Evolutionary conservation across 2,888 invertebrate genomes (phyloP).

Genomic region (Diarsia brunnea): DNA sequence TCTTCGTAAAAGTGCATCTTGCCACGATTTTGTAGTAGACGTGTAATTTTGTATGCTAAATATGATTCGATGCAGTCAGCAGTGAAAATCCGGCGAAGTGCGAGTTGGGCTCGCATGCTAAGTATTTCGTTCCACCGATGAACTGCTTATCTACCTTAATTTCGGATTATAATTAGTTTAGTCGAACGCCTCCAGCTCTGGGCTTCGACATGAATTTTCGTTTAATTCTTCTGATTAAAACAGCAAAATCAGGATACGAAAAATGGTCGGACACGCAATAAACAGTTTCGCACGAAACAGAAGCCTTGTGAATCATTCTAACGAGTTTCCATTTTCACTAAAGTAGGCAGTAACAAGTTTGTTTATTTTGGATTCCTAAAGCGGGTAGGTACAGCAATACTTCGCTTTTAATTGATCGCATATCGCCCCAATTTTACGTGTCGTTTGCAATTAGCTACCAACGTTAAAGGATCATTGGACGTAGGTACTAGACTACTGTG

Average conservation of each 20-base stretch:
- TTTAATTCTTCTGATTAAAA: background rate
- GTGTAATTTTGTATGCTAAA: slow-evolving; percentile 28
- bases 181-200: background rate
- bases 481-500: background rate
- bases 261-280: too few species aligned
- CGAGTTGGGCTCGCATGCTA: background rate
- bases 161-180: background rate
- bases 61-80: slow-evolving; percentile 13
- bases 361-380: background rate
- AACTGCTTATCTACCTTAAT: background rate
- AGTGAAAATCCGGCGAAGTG: background rate
- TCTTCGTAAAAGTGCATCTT: slow-evolving; percentile 60
- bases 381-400: background rate
- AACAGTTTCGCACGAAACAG: background rate
- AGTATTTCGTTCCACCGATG: background rate
- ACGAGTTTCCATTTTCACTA: background rate
- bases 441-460: too few species aligned
- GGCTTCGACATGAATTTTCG: background rate
- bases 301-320: background rate
- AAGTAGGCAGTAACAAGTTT: background rate
- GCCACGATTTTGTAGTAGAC: slow-evolving; percentile 38
- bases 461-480: too few species aligned
- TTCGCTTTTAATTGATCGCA: background rate
- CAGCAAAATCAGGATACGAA: background rate
- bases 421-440: background rate